Evolutionary conservation across 2,888 invertebrate species (phyloP).

Genomic region (Athrips mouffetella): DNA sequence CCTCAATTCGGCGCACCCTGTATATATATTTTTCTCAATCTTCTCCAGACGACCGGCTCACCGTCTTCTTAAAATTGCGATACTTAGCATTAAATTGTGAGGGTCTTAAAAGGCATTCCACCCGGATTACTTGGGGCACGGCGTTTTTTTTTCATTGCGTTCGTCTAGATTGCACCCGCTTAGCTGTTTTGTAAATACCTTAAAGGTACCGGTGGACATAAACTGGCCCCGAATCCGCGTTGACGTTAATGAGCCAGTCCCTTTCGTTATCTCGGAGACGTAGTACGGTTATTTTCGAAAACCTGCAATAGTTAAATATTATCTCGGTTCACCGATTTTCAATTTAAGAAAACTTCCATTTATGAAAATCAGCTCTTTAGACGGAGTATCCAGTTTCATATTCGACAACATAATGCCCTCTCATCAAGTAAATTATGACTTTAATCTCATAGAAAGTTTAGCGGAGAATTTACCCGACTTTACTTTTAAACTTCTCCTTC

Average conservation of each 20-base stretch:
- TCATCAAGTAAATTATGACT: slow-evolving; percentile 70
- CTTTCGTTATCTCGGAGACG: slow-evolving; percentile 67
- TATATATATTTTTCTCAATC: slow-evolving; percentile 74
- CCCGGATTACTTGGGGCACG: slow-evolving; percentile 57
- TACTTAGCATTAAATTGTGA: slow-evolving; percentile 75
- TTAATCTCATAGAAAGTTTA: slow-evolving; percentile 67
- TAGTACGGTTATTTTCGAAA: slow-evolving; percentile 56
- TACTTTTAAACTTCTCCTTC: slow-evolving; percentile 63
- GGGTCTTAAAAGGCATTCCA: slow-evolving; percentile 65
- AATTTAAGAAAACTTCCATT: slow-evolving; percentile 49
- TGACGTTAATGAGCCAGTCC: slow-evolving; percentile 72
- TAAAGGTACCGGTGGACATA: slow-evolving; percentile 70
- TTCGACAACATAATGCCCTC: slow-evolving; percentile 60
- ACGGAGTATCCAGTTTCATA: slow-evolving; percentile 50
- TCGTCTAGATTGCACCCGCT: slow-evolving; percentile 57
- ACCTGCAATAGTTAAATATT: slow-evolving; percentile 55
- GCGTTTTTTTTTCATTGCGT: slow-evolving; percentile 55
- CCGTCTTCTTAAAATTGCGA: slow-evolving; percentile 66
- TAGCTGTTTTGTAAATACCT: slow-evolving; percentile 72
- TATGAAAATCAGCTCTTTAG: slow-evolving; percentile 49
- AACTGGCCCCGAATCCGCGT: slow-evolving; percentile 59
- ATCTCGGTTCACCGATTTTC: slow-evolving; percentile 43
- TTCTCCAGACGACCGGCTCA: slow-evolving; percentile 54
- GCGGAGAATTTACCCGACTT: slow-evolving; percentile 59
- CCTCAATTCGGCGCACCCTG: slow-evolving; percentile 33